Evolutionary conservation across 2,797 vertebrate genomes (phyloP), one percentile per base, ranked within the genome.

Genomic region (Girardinus metallicus): DNA sequence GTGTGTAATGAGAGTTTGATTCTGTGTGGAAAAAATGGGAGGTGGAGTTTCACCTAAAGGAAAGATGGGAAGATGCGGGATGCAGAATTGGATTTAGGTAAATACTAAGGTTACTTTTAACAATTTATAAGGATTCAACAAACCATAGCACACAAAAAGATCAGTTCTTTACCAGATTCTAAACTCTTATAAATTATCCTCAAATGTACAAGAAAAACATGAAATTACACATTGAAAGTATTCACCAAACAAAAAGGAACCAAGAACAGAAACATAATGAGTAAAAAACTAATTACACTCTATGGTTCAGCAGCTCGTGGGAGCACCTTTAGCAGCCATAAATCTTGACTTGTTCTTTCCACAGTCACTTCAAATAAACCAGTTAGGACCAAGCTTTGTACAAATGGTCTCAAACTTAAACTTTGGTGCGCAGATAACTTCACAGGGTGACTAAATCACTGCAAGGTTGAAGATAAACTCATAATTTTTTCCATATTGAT

Each of bases 1-100:
- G 97, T 96, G 94, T 75, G 95, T 97, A 98, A 98, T 97, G 97
- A 97, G 97, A 96, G 96, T 97, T 91, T 92, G 83, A 85, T 87
- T 74, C 68, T 41, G 83, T 82, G 86, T 86, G 90, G 82, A 86
- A 88, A 51, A 83, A 26, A 73, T 71, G 86, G 79, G 53, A 81
- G 71, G 78, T 73, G 68, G 31, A 73, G 46, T 47, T 21, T 76
- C 13, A 83, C 44, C 53, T 21, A 23, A 66, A 70, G 78, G 70
- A 13, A 57, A 66, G 70, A 80, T 36, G 46, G 34, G 57, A 70
- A 43, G 57, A 34, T 31, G 47, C 46, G 2, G 12, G 41, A 64
- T 26, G 5, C 13, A 68, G 70, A 64, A 44, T 12, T 64, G 16
- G 29, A 53, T 53, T 15, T 51, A 11, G 26, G 36, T 1, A 75